phyloP scores from a whole-genome alignment of 2,888 invertebrate species.

The Himalopsyche anomala region DNA sequence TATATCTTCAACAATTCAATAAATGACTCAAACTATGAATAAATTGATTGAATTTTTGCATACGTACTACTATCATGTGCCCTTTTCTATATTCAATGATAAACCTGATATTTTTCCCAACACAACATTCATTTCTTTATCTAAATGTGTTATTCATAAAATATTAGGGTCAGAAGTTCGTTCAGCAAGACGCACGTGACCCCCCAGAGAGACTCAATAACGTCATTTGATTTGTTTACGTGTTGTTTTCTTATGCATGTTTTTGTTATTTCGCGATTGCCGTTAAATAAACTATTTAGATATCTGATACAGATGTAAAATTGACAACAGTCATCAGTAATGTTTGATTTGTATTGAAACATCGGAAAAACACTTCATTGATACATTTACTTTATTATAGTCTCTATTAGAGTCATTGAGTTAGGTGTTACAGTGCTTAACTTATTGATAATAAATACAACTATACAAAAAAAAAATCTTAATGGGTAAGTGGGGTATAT shows the following conservation, averaged over 20 bases:
- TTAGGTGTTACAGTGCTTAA: too few species aligned
- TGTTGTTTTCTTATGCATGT: constrained; percentile 26
- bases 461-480: too few species aligned
- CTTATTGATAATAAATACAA: too few species aligned
- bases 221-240: background rate
- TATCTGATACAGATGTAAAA: background rate
- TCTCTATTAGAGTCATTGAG: too few species aligned
- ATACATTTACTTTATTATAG: too few species aligned
- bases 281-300: background rate
- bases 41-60: too few species aligned
- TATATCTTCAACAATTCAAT: too few species aligned
- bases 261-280: background rate
- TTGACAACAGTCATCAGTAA: background rate
- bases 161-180: background rate
- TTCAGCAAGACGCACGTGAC: background rate
- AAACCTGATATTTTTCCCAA: background rate
- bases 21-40: too few species aligned
- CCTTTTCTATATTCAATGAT: background rate
- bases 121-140: constrained; percentile 17
- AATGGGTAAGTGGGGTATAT: too few species aligned
- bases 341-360: too few species aligned
- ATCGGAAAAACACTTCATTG: too few species aligned
- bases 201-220: background rate
- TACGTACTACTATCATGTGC: background rate
- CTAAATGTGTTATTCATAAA: constrained; percentile 6